Conservation (phyloP, 2,797 vertebrate genomes). For the Peromyscus nudipes region DNA sequence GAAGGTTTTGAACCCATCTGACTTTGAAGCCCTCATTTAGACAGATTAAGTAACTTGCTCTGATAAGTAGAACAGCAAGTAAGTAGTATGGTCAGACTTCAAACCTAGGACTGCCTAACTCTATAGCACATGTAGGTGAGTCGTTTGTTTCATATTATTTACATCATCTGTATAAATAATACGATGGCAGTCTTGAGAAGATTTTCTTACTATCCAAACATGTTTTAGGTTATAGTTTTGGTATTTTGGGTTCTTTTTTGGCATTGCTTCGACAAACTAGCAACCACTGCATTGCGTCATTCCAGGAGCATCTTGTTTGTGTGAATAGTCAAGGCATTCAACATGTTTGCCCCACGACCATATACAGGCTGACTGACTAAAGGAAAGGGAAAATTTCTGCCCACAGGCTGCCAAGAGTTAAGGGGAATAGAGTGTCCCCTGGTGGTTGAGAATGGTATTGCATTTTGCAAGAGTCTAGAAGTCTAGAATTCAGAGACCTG, state of each 20-base stretch:
- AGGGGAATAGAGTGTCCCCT: conserved; percentile 59
- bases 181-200: conserved; percentile 14
- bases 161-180: conserved; percentile 49
- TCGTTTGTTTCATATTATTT: conserved; percentile 27
- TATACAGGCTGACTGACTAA: neutral
- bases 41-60: conserved; percentile 25
- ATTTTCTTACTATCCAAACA: conserved; percentile 56
- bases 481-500: neutral
- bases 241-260: conserved; percentile 66
- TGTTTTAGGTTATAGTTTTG: conserved; percentile 52
- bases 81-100: neutral
- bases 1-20: conserved; percentile 11
- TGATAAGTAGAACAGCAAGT: neutral
- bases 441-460: conserved; percentile 49
- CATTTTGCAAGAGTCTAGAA: neutral
- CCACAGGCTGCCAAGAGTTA: neutral
- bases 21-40: neutral
- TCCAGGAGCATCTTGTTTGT: neutral
- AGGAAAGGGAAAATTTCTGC: conserved; percentile 29
- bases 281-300: neutral
- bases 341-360: conserved; percentile 15
- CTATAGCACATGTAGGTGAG: neutral
- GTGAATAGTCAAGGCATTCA: neutral
- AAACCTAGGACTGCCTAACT: neutral
- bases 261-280: conserved; percentile 52